Base-by-base conservation (phyloP, 2,113 vertebrate genomes). In the Petrocephalus zakoni region DNA sequence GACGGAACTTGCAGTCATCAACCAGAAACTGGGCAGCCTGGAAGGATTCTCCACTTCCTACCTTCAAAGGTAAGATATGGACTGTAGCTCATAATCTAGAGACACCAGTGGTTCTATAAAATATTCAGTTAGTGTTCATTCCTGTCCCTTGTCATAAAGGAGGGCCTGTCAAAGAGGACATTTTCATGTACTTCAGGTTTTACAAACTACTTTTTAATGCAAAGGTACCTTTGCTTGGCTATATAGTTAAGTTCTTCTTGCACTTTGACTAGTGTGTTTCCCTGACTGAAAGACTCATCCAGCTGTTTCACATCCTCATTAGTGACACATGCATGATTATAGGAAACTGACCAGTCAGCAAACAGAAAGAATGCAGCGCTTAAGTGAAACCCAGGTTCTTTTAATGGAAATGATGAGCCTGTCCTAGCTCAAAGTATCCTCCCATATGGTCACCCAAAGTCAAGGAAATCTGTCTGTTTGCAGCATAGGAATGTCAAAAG, bases 1-100 rank as follows among this genome's bases (percentile, higher is more conserved):
- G 85, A 93, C 96, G 5, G 97, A 99, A 91, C 95, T 99, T 58
- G 96, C 95, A 42, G 93, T 96, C 51, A 95, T 99, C 2, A 97
- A 97, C 93, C 95, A 96, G 88, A 98, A 98, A 91, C 94, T 99
- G 90, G 95, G 96, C 90, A 96, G 94, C 42, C 96, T 99, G 92
- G 96, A 97, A 82, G 95, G 96, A 5, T 97, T 98, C 89, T 96
- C 97, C 86, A 91, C 95, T 46, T 94, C 94, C 87, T 99, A 99
- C 92, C 88, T 96, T 88, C 96, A 98, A 88, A 98, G 97, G 98
- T 98, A 94, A 92, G 91, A 81, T 47, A 86, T 55, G 49, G 46
- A 83, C 56, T 83, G 42, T 17, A 46, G 34, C 9, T 87, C 25
- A 75, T 51, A 53, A 34, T 11, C 21, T 15, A 53, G 9, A 6